These are phyloP conservation scores for Lophura nycthemera DNA, from an alignment of 2,113 vertebrate species.

Conservation along the genomic window DNA sequence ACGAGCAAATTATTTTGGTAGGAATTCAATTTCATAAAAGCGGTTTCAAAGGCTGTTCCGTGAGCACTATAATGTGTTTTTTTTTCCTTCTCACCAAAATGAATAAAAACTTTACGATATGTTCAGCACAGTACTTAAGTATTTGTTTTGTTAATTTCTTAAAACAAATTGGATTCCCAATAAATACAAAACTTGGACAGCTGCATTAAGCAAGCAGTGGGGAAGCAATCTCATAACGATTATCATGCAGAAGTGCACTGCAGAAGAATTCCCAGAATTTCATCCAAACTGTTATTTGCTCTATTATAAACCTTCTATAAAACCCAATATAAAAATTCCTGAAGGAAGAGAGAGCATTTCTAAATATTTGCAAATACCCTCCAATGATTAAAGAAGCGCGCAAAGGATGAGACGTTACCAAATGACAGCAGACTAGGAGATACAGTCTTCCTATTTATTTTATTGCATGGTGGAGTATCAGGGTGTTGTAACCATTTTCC, in stretches of 20 bases:
- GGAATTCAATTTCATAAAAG: conserved; percentile 76
- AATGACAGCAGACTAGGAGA: conserved; percentile 9
- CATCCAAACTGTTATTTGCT: conserved; percentile 81
- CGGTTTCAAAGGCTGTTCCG: conserved; percentile 69
- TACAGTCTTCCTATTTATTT: not conserved
- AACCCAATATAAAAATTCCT: conserved; percentile 79
- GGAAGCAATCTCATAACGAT: conserved; percentile 79
- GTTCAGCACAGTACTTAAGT: conserved; percentile 73
- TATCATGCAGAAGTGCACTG: conserved; percentile 70
- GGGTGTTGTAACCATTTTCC: conserved; percentile 1
- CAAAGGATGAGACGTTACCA: conserved; percentile 47
- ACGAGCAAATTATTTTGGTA: conserved; percentile 67
- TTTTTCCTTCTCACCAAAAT: conserved; percentile 64
- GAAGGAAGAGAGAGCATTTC: conserved; percentile 73
- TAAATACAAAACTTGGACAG: conserved; percentile 80
- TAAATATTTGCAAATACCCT: conserved; percentile 77
- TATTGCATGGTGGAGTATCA: not conserved
- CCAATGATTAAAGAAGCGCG: conserved; percentile 73
- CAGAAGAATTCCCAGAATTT: conserved; percentile 81
- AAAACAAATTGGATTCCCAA: conserved; percentile 80
- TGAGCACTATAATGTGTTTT: conserved; percentile 46
- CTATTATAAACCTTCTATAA: conserved; percentile 80
- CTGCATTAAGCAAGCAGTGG: conserved; percentile 79
- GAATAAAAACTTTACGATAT: conserved; percentile 79
- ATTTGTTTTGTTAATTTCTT: conserved; percentile 85